Conservation (phyloP, 2,797 vertebrate species). For the Melanotaenia nigrans region DNA sequence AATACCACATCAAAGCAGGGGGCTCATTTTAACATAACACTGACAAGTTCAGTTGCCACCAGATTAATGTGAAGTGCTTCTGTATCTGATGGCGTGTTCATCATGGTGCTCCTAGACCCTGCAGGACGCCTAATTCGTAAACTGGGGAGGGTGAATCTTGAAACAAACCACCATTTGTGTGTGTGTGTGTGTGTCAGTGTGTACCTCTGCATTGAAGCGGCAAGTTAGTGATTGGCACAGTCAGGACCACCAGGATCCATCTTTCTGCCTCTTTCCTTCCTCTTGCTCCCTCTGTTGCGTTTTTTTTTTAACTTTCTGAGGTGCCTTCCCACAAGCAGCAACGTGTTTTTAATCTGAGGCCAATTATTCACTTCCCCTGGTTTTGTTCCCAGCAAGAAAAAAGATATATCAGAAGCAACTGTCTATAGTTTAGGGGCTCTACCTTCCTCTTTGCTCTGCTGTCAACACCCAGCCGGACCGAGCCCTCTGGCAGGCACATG, state of each 20-base stretch:
- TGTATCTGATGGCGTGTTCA: not conserved
- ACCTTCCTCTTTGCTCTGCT: constrained; percentile 57
- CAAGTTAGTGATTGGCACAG: constrained; percentile 38
- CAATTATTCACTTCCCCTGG: constrained; percentile 72
- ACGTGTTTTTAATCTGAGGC: constrained; percentile 78
- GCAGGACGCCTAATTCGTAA: not conserved
- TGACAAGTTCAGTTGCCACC: too few relatives aligned
- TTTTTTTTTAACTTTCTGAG: constrained; percentile 44
- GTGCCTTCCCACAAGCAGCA: constrained; percentile 69
- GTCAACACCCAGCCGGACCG: constrained; percentile 60
- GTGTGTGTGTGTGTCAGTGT: constrained; percentile 25
- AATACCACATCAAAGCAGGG: not conserved
- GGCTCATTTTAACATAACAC: not conserved
- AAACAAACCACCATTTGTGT: not conserved
- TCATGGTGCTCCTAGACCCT: not conserved
- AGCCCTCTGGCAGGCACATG: constrained; percentile 57
- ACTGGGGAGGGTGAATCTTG: not conserved
- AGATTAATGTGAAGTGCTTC: not conserved
- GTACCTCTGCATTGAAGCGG: constrained; percentile 45
- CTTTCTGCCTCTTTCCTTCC: constrained; percentile 19
- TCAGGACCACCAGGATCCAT: constrained; percentile 49
- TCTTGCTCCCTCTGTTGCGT: constrained; percentile 32
- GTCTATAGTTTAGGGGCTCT: constrained; percentile 67
- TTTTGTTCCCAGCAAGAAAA: constrained; percentile 71
- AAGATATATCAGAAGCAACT: constrained; percentile 55